Conservation (phyloP, 2,888 invertebrate species). For the Plebejus melissa region DNA sequence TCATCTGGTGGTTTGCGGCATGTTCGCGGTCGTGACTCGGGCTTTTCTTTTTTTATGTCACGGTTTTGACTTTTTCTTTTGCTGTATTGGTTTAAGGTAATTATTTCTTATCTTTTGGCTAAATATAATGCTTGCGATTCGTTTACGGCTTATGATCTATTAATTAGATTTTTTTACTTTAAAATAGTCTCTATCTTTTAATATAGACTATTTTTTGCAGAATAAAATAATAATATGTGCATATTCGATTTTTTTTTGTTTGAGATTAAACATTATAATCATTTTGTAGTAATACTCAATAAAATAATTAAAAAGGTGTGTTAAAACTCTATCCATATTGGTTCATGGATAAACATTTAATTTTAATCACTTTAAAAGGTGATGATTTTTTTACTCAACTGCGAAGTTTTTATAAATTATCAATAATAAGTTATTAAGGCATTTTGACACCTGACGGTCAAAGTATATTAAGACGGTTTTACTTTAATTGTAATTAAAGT, state of each 20-base stretch:
- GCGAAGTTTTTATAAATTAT: not conserved
- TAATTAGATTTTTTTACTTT: no score
- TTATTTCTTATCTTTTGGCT: not conserved
- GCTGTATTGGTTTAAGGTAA: not conserved
- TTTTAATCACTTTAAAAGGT: not conserved
- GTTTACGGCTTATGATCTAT: not conserved
- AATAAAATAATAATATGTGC: no score
- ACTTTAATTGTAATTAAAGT: not conserved
- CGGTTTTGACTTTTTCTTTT: slow-evolving; percentile 31
- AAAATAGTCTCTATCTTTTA: no score
- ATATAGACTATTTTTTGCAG: no score
- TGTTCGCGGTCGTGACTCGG: slow-evolving; percentile 42
- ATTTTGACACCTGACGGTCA: not conserved
- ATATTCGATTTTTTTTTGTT: no score
- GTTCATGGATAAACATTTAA: not conserved
- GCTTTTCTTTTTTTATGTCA: slow-evolving; percentile 33
- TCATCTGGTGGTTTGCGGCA: slow-evolving; percentile 45
- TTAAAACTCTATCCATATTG: not conserved
- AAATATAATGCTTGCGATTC: not conserved
- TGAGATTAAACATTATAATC: no score
- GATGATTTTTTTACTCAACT: not conserved
- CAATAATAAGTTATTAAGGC: not conserved
- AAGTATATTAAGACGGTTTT: not conserved
- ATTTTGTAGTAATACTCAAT: not conserved
- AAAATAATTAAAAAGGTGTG: not conserved